A percentile compares a stretch with the other conserved stretches of the same genome.
phyloP scores from a whole-genome alignment of 2,113 vertebrate genomes.

The Verasper variegatus region DNA sequence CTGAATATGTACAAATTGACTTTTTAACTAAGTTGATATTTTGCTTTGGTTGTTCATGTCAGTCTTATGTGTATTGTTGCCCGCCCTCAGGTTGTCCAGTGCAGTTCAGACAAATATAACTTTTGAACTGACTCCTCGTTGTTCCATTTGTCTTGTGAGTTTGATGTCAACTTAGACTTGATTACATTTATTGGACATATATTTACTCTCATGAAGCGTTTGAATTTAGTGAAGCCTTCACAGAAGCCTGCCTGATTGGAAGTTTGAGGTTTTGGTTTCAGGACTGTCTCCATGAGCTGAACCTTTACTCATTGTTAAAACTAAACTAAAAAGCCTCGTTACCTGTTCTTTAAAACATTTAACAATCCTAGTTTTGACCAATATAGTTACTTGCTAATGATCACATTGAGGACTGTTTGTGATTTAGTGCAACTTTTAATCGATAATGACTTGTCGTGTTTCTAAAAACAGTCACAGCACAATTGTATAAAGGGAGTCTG shows the following conservation, averaged over 20 bases:
- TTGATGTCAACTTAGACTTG: not conserved
- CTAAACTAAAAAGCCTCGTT: not conserved
- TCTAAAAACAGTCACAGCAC: no score
- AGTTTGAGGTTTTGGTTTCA: no score
- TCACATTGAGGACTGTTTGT: no score
- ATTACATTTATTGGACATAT: not conserved
- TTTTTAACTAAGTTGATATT: not conserved
- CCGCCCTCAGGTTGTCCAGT: slow-evolving; percentile 14
- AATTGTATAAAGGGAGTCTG: not conserved
- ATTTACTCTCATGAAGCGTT: not conserved
- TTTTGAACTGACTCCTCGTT: slow-evolving; percentile 4
- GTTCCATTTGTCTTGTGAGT: not conserved
- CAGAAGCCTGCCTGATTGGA: no score
- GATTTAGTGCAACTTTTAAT: no score
- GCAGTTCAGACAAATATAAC: slow-evolving; percentile 39
- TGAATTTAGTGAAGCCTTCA: no score
- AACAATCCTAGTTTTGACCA: not conserved
- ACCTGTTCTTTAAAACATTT: not conserved
- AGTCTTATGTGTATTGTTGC: not conserved
- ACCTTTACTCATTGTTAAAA: not conserved
- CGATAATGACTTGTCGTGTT: no score
- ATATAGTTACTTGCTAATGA: no score
- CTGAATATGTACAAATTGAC: slow-evolving; percentile 17
- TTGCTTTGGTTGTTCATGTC: slow-evolving; percentile 1
- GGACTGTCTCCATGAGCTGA: not conserved